Evolutionary conservation across 2,888 invertebrate genomes (phyloP), one percentile per base, ranked within the genome.

Genomic region (Colostygia pectinataria): DNA sequence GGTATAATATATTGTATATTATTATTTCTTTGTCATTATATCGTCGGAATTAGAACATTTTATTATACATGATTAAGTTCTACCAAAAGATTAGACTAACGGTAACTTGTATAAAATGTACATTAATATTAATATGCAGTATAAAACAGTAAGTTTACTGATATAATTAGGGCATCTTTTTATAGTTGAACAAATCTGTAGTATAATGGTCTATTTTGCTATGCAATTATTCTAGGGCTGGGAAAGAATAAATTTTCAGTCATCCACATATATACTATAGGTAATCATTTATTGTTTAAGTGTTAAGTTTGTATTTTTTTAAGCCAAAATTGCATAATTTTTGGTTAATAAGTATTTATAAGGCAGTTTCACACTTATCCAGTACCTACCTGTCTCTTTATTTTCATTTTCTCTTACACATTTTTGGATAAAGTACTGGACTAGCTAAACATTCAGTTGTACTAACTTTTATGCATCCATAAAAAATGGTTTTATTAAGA

Each of bases 81-180:
- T 87, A 87, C 80, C 79, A 83, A 86, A 82, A 80, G 73, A 83
- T 85, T 84, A 87, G 71, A 81, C 84, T 87, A 87, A 80, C 76
- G 89, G 89, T 90, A 89, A 90, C 89, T 89, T 82, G 87, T 90
- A 87, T 88, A 89, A 88, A 88, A 86, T 84, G 81, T 87, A 87
- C 85, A 87, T 67, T 81, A 71, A 69, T 77, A 68, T 70, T 74
- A 75, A 73, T 71, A 73, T 68, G 67, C 67, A 67, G 80, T 89
- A 87, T 87, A 87, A 88, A 88, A 87, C 82, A 83, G 85, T 88
- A 83, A 77, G 79, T 71, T 66, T 61, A 68, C 63, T 65, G 63
- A 71, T 64, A 66, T 62, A 63, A 62, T 66, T 63, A 79, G 77
- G 78, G 76, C 76, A 79, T 83, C 68, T 73, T 78, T 41, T 80